Evolutionary conservation across 2,888 invertebrate species (phyloP), one percentile per base, ranked within the genome.

Genomic region (Amiota minor): DNA sequence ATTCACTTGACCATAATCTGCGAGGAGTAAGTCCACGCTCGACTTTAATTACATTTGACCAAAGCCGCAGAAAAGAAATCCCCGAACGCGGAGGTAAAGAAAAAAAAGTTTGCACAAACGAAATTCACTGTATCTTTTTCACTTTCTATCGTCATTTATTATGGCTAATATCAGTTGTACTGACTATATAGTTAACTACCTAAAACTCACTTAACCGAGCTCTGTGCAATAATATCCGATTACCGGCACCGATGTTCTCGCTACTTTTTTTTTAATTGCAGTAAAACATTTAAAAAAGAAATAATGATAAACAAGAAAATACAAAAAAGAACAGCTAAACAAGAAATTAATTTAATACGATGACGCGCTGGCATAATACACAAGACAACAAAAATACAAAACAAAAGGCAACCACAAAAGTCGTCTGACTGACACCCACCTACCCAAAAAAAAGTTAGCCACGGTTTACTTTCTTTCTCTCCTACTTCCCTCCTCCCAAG

Each of bases 301-400:
- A n/a, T 59, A 18, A 18, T 65, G 46, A 68, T 53, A 53, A 64
- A 71, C 56, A 2, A 61, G 10, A 23, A 68, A 64, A 68, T 20
- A 18, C 56, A 67, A 55, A 76, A 67, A 45, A 64, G 73, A 80
- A 72, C 75, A 61, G 64, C 20, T 47, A 68, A 74, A 80, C 72
- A 73, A 75, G 78, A 77, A 78, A 72, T 75, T 74, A 74, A 73
- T 74, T 78, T 75, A 74, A 79, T 77, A 76, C 77, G 72, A 14
- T 70, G 14, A 62, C 20, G 20, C 59, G 35, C 35, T 35, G 64
- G 59, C 16, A 56, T n/a, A 56, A 56, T 56, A 56, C 35, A 35
- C 35, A 35, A 35, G 71, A 55, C 56, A 64, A 45, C 59, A 69
- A 71, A 59, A 71, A 74, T 11, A 71, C 64, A 67, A 67, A 62